These are phyloP conservation scores for Malurus alboscapulatus DNA, from an alignment of 2,113 vertebrate species.

Conservation along the genomic window DNA sequence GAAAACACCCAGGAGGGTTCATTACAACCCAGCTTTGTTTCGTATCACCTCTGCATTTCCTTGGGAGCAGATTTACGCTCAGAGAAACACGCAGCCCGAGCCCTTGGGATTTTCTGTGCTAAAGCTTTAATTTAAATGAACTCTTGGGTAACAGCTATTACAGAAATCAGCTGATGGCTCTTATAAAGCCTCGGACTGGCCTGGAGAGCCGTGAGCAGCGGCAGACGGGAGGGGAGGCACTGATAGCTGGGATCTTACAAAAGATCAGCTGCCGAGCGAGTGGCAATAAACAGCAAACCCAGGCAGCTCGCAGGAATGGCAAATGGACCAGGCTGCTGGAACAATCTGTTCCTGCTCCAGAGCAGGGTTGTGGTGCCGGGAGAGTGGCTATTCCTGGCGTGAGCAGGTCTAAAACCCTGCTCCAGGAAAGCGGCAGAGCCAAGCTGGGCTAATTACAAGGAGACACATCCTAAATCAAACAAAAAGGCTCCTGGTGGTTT, in stretches of 20 bases:
- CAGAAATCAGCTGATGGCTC: background rate
- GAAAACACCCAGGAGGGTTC: background rate
- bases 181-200: background rate
- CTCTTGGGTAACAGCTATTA: slow-evolving; percentile 2
- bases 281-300: slow-evolving; percentile 32
- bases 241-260: background rate
- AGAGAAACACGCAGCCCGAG: background rate
- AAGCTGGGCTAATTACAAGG: background rate
- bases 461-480: background rate
- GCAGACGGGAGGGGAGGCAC: background rate
- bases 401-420: slow-evolving; percentile 17
- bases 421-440: background rate
- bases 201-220: background rate
- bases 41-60: background rate
- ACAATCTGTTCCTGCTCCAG: slow-evolving; percentile 50
- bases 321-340: slow-evolving; percentile 52
- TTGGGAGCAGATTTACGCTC: background rate
- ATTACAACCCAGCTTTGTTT: background rate
- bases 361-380: background rate
- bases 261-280: background rate
- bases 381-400: background rate
- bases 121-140: background rate
- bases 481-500: background rate
- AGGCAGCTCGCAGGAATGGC: slow-evolving; percentile 18
- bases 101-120: background rate